Evolutionary conservation across 2,797 vertebrate species (phyloP).

Genomic region (Serranus cabrilla): DNA sequence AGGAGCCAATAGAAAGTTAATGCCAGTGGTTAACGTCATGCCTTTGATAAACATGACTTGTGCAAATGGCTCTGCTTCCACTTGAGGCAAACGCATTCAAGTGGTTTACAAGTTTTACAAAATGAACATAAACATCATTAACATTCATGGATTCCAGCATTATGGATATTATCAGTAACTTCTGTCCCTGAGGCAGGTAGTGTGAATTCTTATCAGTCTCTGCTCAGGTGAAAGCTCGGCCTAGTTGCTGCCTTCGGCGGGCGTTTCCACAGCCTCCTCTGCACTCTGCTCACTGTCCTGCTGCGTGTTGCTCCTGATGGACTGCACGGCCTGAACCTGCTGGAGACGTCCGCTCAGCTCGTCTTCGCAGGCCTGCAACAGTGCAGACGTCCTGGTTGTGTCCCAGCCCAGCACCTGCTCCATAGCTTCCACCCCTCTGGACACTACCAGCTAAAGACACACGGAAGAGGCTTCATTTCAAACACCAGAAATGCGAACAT

Average conservation of each 20-base stretch:
- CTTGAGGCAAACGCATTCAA: constrained; percentile 40
- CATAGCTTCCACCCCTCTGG: constrained; percentile 73
- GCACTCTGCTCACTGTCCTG: constrained; percentile 4
- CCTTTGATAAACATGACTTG: constrained; percentile 65
- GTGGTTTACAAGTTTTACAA: constrained; percentile 46
- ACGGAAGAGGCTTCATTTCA: not conserved
- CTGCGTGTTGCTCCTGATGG: constrained; percentile 74
- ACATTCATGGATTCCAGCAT: constrained; percentile 64
- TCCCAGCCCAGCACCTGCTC: constrained; percentile 80
- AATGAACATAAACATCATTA: constrained; percentile 55
- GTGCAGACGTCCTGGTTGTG: constrained; percentile 60
- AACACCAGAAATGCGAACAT: not conserved
- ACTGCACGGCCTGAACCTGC: constrained; percentile 80
- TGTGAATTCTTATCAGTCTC: constrained; percentile 69
- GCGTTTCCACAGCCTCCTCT: constrained; percentile 26
- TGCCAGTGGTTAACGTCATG: constrained; percentile 21
- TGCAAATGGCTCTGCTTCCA: constrained; percentile 45
- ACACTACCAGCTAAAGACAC: constrained; percentile 79
- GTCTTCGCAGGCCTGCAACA: constrained; percentile 81
- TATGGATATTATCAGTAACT: constrained; percentile 39
- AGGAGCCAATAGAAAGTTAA: not conserved
- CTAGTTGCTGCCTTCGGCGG: constrained; percentile 63
- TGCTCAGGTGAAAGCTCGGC: constrained; percentile 51
- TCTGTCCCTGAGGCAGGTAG: constrained; percentile 57
- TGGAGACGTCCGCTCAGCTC: constrained; percentile 81